Evolutionary conservation across 2,888 invertebrate species (phyloP), one percentile per base, ranked within the genome.

Genomic region (Heteromurus nitidus): DNA sequence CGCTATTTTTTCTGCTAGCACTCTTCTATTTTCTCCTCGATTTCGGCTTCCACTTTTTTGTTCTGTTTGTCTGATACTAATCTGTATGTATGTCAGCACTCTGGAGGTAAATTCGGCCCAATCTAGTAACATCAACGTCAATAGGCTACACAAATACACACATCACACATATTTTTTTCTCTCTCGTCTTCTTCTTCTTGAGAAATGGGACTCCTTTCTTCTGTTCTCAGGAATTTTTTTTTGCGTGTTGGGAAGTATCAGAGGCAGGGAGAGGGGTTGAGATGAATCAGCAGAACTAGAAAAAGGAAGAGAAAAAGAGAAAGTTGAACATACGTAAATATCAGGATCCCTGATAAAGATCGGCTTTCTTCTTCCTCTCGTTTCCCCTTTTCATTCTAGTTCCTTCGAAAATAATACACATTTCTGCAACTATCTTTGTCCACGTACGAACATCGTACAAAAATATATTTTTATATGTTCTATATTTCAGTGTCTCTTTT

Each of bases 71-170:
- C 58, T 58, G 65, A 72, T 80, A 80, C 72, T 80, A 65, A 72
- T 72, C 80, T 72, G 80, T 80, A 80, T 80, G 72, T 80, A 64
- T 80, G 80, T 80, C 80, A 80, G 80, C 80, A 67, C 65, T 72
- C 65, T 55, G 30, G 67, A 72, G 72, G 67, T 58, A 80, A 80
- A 65, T 80, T 72, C 80, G 30, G 13, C 67, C 65, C 65, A 80
- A 80, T 80, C 55, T 67, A 80, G 65, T 31, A 80, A 60, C 55
- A 79, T 64, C 79, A 80, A 67, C 69, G 80, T 80, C 80, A 80
- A 80, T 80, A 67, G 65, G 60, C 58, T 65, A 30, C 72, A 79
- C 64, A 72, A 80, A 80, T 58, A 80, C 65, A 72, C 72, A 67
- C 50, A 50, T 64, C 64, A 64, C 64, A 64, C 22, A 62, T 60